These are phyloP conservation scores for Sycobia sp. DNA, from an alignment of 1,140 invertebrate species.

Conservation along the genomic window DNA sequence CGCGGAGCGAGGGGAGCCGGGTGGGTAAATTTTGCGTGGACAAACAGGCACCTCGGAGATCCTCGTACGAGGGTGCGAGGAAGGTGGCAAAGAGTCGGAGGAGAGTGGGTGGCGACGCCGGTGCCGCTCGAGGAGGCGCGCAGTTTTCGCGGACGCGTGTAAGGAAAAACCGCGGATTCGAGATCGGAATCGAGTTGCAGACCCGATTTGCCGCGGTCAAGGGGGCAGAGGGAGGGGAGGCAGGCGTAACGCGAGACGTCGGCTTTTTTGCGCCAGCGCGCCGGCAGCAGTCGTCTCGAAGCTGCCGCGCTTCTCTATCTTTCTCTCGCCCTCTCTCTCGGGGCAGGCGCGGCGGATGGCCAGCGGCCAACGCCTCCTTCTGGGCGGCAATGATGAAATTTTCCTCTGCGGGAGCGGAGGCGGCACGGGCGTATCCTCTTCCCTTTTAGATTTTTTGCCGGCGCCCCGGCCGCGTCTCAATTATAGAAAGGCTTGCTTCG, in stretches of 20 bases:
- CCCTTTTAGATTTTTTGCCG: conserved; percentile 49
- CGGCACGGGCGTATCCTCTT: conserved; percentile 40
- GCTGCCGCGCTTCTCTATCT: not conserved
- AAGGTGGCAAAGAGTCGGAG: not conserved
- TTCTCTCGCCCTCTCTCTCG: conserved; percentile 24
- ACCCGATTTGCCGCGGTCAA: conserved; percentile 25
- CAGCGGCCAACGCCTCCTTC: conserved; percentile 18
- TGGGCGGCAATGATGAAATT: conserved; percentile 42
- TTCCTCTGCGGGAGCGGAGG: conserved; percentile 43
- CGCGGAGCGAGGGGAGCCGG: not conserved
- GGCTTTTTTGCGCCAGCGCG: not conserved
- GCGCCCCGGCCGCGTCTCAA: conserved; percentile 54
- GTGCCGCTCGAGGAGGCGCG: not conserved
- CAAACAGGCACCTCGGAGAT: not conserved
- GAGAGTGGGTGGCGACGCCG: not conserved
- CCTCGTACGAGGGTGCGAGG: not conserved
- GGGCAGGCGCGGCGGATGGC: not conserved
- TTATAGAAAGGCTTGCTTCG: conserved; percentile 63
- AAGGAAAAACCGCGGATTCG: conserved; percentile 30
- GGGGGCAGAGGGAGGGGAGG: too few species aligned
- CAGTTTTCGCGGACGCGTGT: conserved; percentile 8
- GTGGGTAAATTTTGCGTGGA: conserved; percentile 16
- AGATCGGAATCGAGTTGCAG: conserved; percentile 27
- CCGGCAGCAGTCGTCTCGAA: not conserved
- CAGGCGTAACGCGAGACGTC: conserved; percentile 31